Evolutionary conservation across 1,140 invertebrate species (phyloP), one percentile per base, ranked within the genome.

Genomic region (Neodiprion lecontei): DNA sequence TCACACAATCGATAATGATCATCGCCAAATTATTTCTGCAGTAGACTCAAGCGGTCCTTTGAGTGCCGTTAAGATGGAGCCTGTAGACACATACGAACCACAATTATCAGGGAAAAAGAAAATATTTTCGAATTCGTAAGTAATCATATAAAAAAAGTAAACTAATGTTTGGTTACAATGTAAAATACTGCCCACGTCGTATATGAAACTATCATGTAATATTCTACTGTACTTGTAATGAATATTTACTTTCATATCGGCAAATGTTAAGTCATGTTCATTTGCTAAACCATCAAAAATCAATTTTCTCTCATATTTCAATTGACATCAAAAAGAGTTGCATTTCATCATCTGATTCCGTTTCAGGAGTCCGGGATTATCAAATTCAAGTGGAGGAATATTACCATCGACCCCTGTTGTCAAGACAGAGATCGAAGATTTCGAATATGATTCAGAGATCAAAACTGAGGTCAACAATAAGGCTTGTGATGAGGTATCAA

Each of bases 371-470:
- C 80, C 84, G 1, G 70, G 53, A 61, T 61, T 61, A 61, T 61
- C 53, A 61, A 61, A 61, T 61, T 61, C 53, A 7, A 61, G 53
- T 17, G 53, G 53, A 61, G 53, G 53, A 61, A 61, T 61, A 3
- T 82, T 75, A 73, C 80, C 11, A 78, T 76, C 47, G 49, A 76
- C 78, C 7, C 74, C 81, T 12, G 84, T 88, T 50, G 84, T 88
- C 7, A 89, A 89, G 67, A 83, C 86, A 72, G 88, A 89, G 79
- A 76, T 86, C 0, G 88, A 89, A 21, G 86, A 88, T 9, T 79
- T 86, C 11, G 86, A 88, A 17, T 88, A 82, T 61, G 81, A 86
- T 0, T 72, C 69, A 9, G 81, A 87, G 0, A 80, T 87, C 7
- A 88, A 87, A 68, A 73, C 80, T 0, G 86, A 88, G 69, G 77